Evolutionary conservation across 2,888 invertebrate species (phyloP), one percentile per base, ranked within the genome.

Genomic region (Caenorhabditis angaria): DNA sequence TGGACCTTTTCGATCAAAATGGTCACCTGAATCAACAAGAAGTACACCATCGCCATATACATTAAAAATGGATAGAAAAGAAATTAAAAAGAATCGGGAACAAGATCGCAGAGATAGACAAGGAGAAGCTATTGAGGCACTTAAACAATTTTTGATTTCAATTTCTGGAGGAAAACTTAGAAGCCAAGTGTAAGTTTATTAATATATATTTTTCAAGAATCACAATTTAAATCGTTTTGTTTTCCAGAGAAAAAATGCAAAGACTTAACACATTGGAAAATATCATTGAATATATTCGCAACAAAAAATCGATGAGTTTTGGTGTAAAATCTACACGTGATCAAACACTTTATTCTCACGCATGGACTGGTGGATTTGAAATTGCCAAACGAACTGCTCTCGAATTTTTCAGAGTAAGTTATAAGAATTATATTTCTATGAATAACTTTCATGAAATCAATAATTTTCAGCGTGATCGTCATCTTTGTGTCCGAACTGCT

Each of bases 181-280:
- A 55, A 65, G 53, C 27, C 72, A 72, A 72, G 67, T 72, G 72
- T 72, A 61, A 64, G 72, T 62, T 14, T 14, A 12, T 4, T 41
- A 14, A 1, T 22, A 10, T 12, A 3, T 22, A 25, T 27, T 22
- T 61, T 55, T 41, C 25, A 20, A 27, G 20, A 61, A 41, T 48
- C 55, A 5, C 12, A 41, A 20, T 8, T 8, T 54, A n/a, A 28
- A 28, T 29, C 32, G 18, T 18, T 56, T 20, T 32, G 4, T 47
- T 18, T 70, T 70, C 54, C 67, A 72, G 72, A n/a, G 72, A 72
- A 22, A 72, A 72, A 56, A 67, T 72, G 72, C 72, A 72, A 24
- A 28, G 72, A 29, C 53, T 72, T 20, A 67, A 64, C 58, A 72
- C 64, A 0, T 61, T 72, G 29, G 72, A 72, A 28, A 67, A 64